Conservation (phyloP, 2,113 vertebrate species). For the Halcyon malimbica region DNA sequence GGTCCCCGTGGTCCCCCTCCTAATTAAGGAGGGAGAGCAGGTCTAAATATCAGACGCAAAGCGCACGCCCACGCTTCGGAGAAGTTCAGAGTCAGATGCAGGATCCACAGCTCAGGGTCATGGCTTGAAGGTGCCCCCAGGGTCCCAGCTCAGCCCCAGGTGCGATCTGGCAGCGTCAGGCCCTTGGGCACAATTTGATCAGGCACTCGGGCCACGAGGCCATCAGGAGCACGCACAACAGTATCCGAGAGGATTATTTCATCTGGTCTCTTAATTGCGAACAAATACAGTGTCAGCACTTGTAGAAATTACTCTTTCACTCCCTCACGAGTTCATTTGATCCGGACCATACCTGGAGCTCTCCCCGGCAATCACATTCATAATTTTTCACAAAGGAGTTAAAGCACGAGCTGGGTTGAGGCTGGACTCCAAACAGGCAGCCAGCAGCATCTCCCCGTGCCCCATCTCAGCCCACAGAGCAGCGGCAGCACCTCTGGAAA, state of each 20-base stretch:
- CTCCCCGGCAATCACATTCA: background rate
- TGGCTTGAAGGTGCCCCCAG: background rate
- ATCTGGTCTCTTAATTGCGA: background rate
- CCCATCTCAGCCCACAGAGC: background rate
- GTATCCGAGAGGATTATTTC: background rate
- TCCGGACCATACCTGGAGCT: background rate
- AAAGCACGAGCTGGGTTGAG: background rate
- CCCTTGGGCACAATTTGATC: background rate
- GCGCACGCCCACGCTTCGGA: fast-evolving
- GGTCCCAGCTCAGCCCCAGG: background rate
- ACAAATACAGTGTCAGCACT: background rate
- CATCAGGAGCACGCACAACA: fast-evolving
- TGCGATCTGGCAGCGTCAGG: background rate
- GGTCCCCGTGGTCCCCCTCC: background rate
- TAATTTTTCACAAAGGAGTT: background rate
- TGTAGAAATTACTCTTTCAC: too few species aligned
- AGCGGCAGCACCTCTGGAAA: background rate
- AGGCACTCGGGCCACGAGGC: background rate
- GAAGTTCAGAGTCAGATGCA: background rate
- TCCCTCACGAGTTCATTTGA: fast-evolving
- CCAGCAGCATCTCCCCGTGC: background rate
- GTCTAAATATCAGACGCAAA: background rate
- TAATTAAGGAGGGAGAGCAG: background rate
- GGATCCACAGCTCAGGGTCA: fast-evolving
- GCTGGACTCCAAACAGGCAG: background rate